Conservation (phyloP, 2,797 vertebrate genomes). For the Microhierax caerulescens region DNA sequence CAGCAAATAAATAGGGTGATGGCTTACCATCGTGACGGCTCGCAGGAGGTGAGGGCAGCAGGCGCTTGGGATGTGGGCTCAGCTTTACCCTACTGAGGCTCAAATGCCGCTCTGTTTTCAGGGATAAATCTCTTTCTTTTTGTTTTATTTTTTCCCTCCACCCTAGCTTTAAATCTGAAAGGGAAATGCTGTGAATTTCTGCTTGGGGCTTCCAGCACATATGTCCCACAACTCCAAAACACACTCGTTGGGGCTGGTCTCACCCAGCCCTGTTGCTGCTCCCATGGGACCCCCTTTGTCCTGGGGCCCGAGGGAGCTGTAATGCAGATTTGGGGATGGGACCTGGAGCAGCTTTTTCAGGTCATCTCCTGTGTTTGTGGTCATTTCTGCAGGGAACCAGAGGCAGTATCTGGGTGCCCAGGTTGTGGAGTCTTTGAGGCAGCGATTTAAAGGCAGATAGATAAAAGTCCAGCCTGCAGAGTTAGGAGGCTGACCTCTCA, state of each 20-base stretch:
- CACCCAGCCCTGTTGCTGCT: neutral
- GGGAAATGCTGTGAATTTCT: neutral
- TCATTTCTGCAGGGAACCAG: neutral
- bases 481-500: neutral
- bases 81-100: neutral
- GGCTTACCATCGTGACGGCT: neutral
- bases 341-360: neutral
- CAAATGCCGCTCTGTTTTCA: neutral
- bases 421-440: neutral
- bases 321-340: neutral
- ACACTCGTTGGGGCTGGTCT: rapidly evolving
- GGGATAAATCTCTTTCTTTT: neutral
- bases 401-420: neutral
- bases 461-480: neutral
- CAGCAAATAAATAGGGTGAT: neutral
- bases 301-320: neutral
- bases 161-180: neutral
- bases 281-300: neutral
- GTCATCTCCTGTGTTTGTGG: neutral
- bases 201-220: neutral
- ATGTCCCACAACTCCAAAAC: neutral
- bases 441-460: neutral
- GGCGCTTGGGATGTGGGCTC: neutral
- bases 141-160: neutral
- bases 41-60: neutral